Evolutionary conservation across 2,888 invertebrate genomes (phyloP), one percentile per base, ranked within the genome.

Genomic region (Ptychoptera contaminata): DNA sequence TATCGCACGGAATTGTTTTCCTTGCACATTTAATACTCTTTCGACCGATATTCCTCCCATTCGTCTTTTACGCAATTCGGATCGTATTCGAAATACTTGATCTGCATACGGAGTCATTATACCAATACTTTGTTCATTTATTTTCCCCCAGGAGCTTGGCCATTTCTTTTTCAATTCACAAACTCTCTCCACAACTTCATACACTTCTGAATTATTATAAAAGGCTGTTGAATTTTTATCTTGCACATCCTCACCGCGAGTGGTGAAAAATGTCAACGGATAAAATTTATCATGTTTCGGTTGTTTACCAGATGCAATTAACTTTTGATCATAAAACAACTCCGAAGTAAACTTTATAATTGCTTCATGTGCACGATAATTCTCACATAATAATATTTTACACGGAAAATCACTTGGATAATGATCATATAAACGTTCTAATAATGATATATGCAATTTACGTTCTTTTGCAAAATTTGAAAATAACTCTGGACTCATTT

Each of bases 61-160:
- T 30, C 78, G 71, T 6, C 78, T 71, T 56, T 83, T 83, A 23
- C 85, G 68, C 44, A 88, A 62, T 55, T 85, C 85, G 29, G 76
- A 74, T 46, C 87, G 72, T 49, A 88, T 84, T 49, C 81, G 70
- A 52, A 77, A 74, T 4, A 76, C 72, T 68, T 88, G 88, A 63
- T 87, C 87, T 1, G 82, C 74, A 60, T 87, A 88, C 1, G 85
- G 85, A 0, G 84, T 80, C 62, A 88, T 77, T n/a, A 88, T 82
- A 2, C 87, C 86, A 48, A 88, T 83, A 47, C 81, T 79, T 48
- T 76, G 77, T 53, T 84, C 84, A 51, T 76, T 74, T 42, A 79
- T 72, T 49, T 78, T 75, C 41, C 86, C 87, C 78, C 81, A 81
- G 2, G 76, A 70, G 2, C 69, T 62, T 0, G 86, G 86, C 87